Evolutionary conservation across 1,140 invertebrate species (phyloP), one percentile per base, ranked within the genome.

Genomic region (Pygmarrhopalites habei): DNA sequence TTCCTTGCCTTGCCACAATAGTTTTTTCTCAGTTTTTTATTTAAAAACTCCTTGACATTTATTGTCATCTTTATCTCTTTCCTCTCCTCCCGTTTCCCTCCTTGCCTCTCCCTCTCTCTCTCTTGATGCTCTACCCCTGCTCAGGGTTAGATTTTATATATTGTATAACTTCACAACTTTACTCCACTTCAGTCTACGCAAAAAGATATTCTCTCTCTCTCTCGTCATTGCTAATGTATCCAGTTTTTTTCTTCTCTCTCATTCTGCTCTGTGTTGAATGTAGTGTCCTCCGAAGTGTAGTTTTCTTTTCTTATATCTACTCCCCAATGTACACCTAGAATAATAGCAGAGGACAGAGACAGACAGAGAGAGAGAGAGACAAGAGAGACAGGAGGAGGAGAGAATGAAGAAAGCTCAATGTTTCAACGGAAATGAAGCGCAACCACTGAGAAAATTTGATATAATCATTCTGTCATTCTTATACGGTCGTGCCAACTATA

Each of bases 41-140:
- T 65, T 68, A 64, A 67, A 67, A 60, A 60, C 58, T 67, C 62
- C 44, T 49, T 64, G 58, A 65, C 57, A 65, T 55, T 68, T 60
- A 56, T 56, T 60, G 55, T 65, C 61, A 60, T 65, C 53, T 60
- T 68, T 68, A 56, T 60, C 44, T 61, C n/a, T 44, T 29, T 21
- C 25, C 26, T 60, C 30, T 61, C 14, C 46, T 43, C 19, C 35
- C 30, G n/a, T 49, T 17, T 60, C 58, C 29, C 43, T 47, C 47
- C 19, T 39, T 68, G 32, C 57, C 44, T 61, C n/a, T 46, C 10
- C 29, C 44, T 29, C 29, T 47, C 41, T n/a, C 39, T 29, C 28
- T 17, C 26, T 10, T 35, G 19, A 56, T 57, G 21, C 43, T 35
- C 47, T 15, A 28, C 23, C 28, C 23, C 29, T 44, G 17, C 35